Percentiles rank a stretch among this genome's conserved stretches.
Conservation (phyloP, 2,888 invertebrate genomes). For the Himalopsyche tibetana region DNA sequence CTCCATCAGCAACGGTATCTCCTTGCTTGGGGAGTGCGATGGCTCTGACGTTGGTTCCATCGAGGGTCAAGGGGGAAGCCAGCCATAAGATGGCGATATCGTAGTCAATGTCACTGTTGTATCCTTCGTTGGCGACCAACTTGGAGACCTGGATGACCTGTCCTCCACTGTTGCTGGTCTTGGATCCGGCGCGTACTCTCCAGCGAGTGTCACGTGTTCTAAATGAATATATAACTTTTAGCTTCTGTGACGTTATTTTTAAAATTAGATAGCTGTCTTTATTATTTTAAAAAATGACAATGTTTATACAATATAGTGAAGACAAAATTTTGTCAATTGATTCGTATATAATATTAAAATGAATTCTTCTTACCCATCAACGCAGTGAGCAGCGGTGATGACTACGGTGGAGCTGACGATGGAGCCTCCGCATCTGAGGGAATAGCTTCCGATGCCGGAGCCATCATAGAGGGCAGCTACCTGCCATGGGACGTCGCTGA, state of each 20-base stretch:
- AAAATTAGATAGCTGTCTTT: too few relatives aligned
- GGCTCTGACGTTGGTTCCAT: slow-evolving; percentile 67
- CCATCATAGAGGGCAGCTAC: slow-evolving; percentile 68
- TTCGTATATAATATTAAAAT: too few relatives aligned
- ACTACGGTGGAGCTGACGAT: slow-evolving; percentile 69
- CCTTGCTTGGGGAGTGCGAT: slow-evolving; percentile 68
- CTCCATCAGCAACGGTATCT: slow-evolving; percentile 69
- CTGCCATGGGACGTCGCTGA: slow-evolving; percentile 73
- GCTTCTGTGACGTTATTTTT: too few relatives aligned
- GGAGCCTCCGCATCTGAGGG: slow-evolving; percentile 71
- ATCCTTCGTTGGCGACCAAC: slow-evolving; percentile 68
- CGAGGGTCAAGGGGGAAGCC: slow-evolving; percentile 68
- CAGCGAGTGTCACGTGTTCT: slow-evolving; percentile 37
- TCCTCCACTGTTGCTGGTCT: slow-evolving; percentile 71
- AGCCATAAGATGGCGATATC: slow-evolving; percentile 72
- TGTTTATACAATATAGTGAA: too few relatives aligned
- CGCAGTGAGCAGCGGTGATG: slow-evolving; percentile 67
- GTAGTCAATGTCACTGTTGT: slow-evolving; percentile 69
- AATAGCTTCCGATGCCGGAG: not conserved
- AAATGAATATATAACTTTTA: not conserved
- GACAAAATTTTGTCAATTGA: too few relatives aligned
- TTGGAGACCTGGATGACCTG: slow-evolving; percentile 69
- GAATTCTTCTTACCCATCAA: slow-evolving; percentile 1
- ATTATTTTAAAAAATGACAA: too few relatives aligned
- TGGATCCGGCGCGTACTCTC: slow-evolving; percentile 66